phyloP scores from a whole-genome alignment of 2,888 invertebrate species.

The Andrena minutula region DNA sequence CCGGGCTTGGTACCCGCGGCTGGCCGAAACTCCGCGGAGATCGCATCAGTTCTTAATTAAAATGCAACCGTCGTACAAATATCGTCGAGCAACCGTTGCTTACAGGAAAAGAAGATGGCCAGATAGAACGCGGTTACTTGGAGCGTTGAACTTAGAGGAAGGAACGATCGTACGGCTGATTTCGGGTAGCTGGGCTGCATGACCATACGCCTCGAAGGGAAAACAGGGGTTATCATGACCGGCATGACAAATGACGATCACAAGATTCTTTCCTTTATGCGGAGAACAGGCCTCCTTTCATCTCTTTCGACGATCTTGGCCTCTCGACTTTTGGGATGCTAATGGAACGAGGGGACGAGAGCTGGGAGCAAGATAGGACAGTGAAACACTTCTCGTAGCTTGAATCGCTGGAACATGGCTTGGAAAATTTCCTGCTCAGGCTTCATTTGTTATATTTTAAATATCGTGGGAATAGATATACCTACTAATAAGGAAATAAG shows the following conservation, averaged over 20 bases:
- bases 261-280: slow-evolving; percentile 48
- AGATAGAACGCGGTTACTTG: slow-evolving; percentile 47
- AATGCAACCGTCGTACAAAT: slow-evolving; percentile 64
- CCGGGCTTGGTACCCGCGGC: slow-evolving; percentile 3
- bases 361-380: neutral
- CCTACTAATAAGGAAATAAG: too few species aligned
- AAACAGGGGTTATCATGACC: slow-evolving; percentile 57
- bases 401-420: neutral
- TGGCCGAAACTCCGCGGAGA: slow-evolving; percentile 41
- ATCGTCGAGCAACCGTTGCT: slow-evolving; percentile 48
- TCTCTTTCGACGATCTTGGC: slow-evolving; percentile 43
- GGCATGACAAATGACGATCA: slow-evolving; percentile 59
- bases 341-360: slow-evolving; percentile 19
- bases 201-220: slow-evolving; percentile 38
- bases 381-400: neutral
- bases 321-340: slow-evolving; percentile 30
- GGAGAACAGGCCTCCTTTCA: slow-evolving; percentile 42
- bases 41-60: slow-evolving; percentile 62
- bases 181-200: slow-evolving; percentile 33
- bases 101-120: slow-evolving; percentile 42
- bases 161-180: slow-evolving; percentile 52
- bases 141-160: slow-evolving; percentile 44
- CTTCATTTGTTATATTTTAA: slow-evolving; percentile 13
- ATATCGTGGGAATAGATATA: too few species aligned
- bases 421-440: neutral